Conservation (phyloP, 2,888 invertebrate genomes). For the Conistra vaccinii region DNA sequence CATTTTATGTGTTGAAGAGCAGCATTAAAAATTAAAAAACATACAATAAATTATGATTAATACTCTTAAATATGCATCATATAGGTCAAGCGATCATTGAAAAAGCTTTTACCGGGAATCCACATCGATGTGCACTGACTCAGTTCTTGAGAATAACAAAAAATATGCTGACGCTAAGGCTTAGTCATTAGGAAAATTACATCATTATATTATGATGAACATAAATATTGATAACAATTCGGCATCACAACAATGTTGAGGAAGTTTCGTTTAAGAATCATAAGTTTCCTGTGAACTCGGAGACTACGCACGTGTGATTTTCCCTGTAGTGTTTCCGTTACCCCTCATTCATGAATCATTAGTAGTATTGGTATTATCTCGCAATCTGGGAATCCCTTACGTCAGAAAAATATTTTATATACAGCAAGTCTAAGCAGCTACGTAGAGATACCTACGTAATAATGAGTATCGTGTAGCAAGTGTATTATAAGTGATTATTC, state of each 20-base stretch:
- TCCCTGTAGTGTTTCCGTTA: slow-evolving; percentile 38
- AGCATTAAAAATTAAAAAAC: slow-evolving; percentile 9
- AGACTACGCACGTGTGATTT: slow-evolving; percentile 54
- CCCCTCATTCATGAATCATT: slow-evolving; percentile 56
- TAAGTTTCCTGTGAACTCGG: slow-evolving; percentile 52
- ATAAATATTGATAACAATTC: slow-evolving; percentile 64
- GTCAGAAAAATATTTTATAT: slow-evolving; percentile 48
- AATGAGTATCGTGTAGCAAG: slow-evolving; percentile 16
- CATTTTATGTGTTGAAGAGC: slow-evolving; percentile 21
- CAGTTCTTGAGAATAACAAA: slow-evolving; percentile 75
- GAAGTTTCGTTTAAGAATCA: slow-evolving; percentile 44
- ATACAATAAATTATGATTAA: slow-evolving; percentile 34
- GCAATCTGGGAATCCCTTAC: slow-evolving; percentile 65
- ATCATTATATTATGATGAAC: slow-evolving; percentile 55
- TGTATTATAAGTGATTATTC: slow-evolving; percentile 19
- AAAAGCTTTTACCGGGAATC: slow-evolving; percentile 73
- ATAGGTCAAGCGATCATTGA: slow-evolving; percentile 60
- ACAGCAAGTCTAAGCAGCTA: slow-evolving; percentile 23
- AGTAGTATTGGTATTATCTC: slow-evolving; percentile 56
- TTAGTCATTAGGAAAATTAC: slow-evolving; percentile 64
- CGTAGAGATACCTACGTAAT: slow-evolving; percentile 20
- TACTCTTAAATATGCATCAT: slow-evolving; percentile 55
- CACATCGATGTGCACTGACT: slow-evolving; percentile 73
- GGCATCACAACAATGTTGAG: slow-evolving; percentile 51
- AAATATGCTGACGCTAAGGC: slow-evolving; percentile 55